Conservation (phyloP, 2,113 vertebrate species). For the Callaeas wilsoni region DNA sequence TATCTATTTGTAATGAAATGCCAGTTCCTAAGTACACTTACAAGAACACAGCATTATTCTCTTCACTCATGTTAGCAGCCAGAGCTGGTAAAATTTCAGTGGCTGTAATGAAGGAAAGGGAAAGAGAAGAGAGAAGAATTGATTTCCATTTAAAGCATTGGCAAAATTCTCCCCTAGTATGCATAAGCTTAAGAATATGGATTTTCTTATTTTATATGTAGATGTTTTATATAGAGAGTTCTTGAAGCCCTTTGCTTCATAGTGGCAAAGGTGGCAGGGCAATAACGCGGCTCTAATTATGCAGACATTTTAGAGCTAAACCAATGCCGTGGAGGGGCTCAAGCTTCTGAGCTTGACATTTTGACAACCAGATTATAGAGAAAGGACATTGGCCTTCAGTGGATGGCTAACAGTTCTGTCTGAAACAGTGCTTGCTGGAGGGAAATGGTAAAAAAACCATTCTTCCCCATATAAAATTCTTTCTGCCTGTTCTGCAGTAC, state of each 20-base stretch:
- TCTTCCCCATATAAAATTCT: background rate
- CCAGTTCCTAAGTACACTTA: background rate
- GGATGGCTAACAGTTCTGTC: background rate
- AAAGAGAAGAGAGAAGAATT: background rate
- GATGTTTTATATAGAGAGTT: conserved; percentile 47
- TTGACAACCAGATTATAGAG: background rate
- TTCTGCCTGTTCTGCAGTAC: background rate
- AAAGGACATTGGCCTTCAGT: background rate
- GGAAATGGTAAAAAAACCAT: background rate
- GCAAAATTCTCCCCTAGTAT: background rate
- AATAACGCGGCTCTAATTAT: background rate
- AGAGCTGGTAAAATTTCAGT: background rate
- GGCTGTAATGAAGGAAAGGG: background rate
- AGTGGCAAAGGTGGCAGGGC: background rate
- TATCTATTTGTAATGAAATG: background rate
- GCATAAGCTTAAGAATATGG: background rate
- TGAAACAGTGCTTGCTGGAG: background rate
- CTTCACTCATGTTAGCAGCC: background rate
- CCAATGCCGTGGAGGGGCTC: background rate
- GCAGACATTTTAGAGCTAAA: background rate
- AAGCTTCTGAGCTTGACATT: background rate
- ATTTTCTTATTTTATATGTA: background rate
- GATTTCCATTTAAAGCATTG: background rate
- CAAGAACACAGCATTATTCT: background rate
- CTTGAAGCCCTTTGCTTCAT: conserved; percentile 39